phyloP scores from a whole-genome alignment of 2,797 vertebrate genomes.

The Ispidina lecontei region DNA sequence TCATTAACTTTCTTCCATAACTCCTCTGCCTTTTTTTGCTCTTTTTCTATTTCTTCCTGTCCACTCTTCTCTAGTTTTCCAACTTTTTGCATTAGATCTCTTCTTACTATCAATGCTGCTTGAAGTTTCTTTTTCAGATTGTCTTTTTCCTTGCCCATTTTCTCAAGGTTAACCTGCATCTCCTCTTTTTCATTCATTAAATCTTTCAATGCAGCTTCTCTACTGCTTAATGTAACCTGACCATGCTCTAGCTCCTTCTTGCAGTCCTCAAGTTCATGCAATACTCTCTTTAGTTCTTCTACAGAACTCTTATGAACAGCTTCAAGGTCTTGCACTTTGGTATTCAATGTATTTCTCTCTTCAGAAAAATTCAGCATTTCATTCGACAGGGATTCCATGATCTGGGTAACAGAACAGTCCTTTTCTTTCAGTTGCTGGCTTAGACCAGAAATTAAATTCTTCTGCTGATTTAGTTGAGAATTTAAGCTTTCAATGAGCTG shows the following conservation, averaged over 20 bases:
- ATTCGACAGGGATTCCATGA: slow-evolving; percentile 83
- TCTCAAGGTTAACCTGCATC: slow-evolving; percentile 72
- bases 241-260: slow-evolving; percentile 57
- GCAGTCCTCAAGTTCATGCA: slow-evolving; percentile 73
- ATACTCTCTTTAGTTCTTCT: slow-evolving; percentile 57
- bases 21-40: slow-evolving; percentile 64
- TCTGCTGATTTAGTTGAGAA: slow-evolving; percentile 85
- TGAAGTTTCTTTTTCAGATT: slow-evolving; percentile 88
- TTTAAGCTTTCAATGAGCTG: slow-evolving; percentile 76
- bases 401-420: slow-evolving; percentile 81
- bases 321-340: slow-evolving; percentile 74
- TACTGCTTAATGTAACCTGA: slow-evolving; percentile 58
- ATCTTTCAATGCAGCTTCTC: slow-evolving; percentile 66
- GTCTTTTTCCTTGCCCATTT: slow-evolving; percentile 84
- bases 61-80: slow-evolving; percentile 79
- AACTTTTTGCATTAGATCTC: slow-evolving; percentile 85
- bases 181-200: slow-evolving; percentile 75
- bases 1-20: slow-evolving; percentile 75
- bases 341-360: slow-evolving; percentile 72
- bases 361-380: slow-evolving; percentile 82
- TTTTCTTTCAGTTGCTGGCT: slow-evolving; percentile 86
- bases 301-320: slow-evolving; percentile 29
- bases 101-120: slow-evolving; percentile 84
- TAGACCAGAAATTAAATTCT: slow-evolving; percentile 82
- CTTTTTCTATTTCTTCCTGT: slow-evolving; percentile 69